Conservation (phyloP, 2,113 vertebrate species). For the Centrocercus urophasianus region DNA sequence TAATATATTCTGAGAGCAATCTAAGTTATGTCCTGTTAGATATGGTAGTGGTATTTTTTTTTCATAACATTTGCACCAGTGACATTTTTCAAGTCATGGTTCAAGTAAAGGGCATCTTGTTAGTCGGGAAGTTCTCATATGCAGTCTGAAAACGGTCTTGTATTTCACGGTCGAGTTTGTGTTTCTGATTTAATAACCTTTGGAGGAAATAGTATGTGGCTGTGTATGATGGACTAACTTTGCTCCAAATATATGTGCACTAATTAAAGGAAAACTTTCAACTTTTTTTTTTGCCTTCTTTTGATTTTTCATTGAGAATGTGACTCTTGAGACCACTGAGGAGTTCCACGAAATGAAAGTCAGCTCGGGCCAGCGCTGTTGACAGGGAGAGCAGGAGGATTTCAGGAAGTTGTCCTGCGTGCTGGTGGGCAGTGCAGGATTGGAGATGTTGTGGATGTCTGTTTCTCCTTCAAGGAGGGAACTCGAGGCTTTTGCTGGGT, state of each 20-base stretch:
- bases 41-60: background rate
- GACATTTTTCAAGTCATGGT: conserved; percentile 33
- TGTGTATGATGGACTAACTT: background rate
- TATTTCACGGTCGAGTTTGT: background rate
- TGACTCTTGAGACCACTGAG: background rate
- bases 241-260: background rate
- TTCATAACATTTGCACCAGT: background rate
- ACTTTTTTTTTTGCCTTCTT: background rate
- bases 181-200: background rate
- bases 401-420: background rate
- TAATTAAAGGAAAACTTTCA: background rate
- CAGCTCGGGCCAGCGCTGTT: background rate
- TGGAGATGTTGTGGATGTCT: background rate
- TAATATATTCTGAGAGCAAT: background rate
- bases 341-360: fast-evolving
- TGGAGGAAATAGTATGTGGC: background rate
- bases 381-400: background rate
- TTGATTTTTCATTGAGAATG: background rate
- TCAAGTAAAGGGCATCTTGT: conserved; percentile 46
- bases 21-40: conserved; percentile 8
- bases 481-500: background rate
- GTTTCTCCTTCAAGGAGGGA: background rate
- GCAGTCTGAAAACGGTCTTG: background rate
- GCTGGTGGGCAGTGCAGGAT: background rate
- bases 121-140: conserved; percentile 4